Conservation (phyloP, 2,888 invertebrate genomes). For the Apamea epomidion region DNA sequence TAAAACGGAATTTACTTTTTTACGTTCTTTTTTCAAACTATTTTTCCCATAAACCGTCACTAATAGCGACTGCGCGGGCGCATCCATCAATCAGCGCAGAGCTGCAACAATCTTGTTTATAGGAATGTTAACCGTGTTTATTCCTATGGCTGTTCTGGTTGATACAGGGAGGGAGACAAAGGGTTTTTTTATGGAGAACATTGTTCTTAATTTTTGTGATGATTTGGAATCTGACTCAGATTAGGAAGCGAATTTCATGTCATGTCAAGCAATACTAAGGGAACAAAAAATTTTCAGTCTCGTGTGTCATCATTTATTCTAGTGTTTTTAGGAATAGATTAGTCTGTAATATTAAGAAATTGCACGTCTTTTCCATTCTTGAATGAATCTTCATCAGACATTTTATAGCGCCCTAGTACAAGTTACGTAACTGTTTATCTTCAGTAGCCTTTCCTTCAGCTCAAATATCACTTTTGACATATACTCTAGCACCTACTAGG, state of each 20-base stretch:
- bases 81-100: conserved; percentile 83
- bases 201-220: conserved; percentile 25
- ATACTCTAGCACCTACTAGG: not conserved
- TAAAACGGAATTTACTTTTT: conserved; percentile 67
- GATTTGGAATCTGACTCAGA: not conserved
- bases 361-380: too few species aligned
- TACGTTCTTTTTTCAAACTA: conserved; percentile 67
- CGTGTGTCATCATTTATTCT: too few species aligned
- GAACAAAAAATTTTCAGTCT: too few species aligned
- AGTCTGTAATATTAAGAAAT: too few species aligned
- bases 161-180: conserved; percentile 72
- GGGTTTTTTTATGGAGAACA: conserved; percentile 7
- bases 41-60: conserved; percentile 83
- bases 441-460: not conserved
- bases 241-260: not conserved
- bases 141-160: conserved; percentile 77
- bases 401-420: too few species aligned
- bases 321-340: too few species aligned
- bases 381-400: too few species aligned
- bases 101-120: conserved; percentile 88
- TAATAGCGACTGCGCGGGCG: conserved; percentile 80
- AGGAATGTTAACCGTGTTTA: conserved; percentile 88
- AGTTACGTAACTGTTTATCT: too few species aligned
- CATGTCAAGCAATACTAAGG: too few species aligned
- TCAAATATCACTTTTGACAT: too few species aligned